Conservation (phyloP, 2,797 vertebrate species). For the Sebastes kiyomatsui region DNA sequence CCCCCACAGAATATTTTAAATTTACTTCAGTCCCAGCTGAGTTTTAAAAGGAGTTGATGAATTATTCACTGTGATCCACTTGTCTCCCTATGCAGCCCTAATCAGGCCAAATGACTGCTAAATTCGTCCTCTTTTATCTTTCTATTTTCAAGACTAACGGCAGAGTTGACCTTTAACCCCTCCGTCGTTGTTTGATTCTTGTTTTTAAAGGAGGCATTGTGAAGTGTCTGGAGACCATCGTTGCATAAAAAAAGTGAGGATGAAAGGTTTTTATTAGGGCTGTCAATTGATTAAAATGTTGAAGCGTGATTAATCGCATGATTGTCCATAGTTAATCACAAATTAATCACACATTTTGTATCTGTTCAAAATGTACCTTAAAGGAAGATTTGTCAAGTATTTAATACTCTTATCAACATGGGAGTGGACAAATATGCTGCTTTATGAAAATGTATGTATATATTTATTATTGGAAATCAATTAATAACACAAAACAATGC, state of each 20-base stretch:
- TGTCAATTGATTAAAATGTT: no score
- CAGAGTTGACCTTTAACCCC: constrained; percentile 7
- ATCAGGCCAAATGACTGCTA: constrained; percentile 20
- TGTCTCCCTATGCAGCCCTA: constrained; percentile 13
- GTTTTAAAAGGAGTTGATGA: constrained; percentile 35
- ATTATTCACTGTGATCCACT: constrained; percentile 52
- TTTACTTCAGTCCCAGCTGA: constrained; percentile 29
- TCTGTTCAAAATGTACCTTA: no score
- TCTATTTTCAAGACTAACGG: background rate
- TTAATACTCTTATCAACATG: no score
- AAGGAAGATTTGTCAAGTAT: no score
- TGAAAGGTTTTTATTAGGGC: background rate
- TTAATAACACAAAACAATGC: no score
- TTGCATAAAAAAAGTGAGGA: background rate
- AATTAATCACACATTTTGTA: no score
- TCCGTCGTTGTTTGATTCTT: background rate
- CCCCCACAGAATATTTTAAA: constrained; percentile 28
- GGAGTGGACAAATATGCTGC: no score
- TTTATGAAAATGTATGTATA: no score
- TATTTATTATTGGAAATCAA: no score
- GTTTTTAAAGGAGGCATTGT: background rate
- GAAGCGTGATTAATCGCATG: no score
- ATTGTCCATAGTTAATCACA: no score
- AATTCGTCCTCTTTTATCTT: background rate
- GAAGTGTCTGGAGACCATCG: background rate